A percentile compares a stretch with the other conserved stretches of the same genome.
These are phyloP conservation scores for Lampris megalopsis DNA, from an alignment of 2,113 vertebrate species.

Conservation along the genomic window DNA sequence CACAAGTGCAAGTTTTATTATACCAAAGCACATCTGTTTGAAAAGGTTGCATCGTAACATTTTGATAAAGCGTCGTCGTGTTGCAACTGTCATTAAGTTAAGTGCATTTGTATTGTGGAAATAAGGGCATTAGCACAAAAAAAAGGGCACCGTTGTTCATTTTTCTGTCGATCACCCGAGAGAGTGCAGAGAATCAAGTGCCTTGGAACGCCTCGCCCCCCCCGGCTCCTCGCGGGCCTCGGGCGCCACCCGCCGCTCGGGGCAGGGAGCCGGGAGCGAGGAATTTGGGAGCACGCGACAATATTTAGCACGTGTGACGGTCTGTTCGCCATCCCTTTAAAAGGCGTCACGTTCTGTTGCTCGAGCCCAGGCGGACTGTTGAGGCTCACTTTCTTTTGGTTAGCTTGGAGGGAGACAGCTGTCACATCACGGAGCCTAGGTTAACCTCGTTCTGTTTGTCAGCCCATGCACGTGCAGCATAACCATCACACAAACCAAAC, in stretches of 20 bases:
- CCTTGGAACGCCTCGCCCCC: constrained; percentile 74
- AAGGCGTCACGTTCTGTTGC: constrained; percentile 42
- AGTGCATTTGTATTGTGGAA: constrained; percentile 64
- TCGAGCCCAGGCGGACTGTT: constrained; percentile 43
- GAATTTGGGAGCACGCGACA: constrained; percentile 49
- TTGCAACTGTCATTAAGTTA: constrained; percentile 67
- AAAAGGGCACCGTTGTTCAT: constrained; percentile 28
- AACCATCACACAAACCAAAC: constrained; percentile 36
- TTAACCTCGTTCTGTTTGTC: constrained; percentile 45
- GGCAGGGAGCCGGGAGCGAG: constrained; percentile 39
- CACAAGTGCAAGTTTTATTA: constrained; percentile 46
- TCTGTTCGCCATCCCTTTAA: constrained; percentile 40
- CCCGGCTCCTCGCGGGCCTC: constrained; percentile 51
- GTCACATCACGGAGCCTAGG: constrained; percentile 37
- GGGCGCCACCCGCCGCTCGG: constrained; percentile 49
- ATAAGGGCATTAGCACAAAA: constrained; percentile 55
- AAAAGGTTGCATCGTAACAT: constrained; percentile 36
- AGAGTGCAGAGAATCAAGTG: constrained; percentile 79
- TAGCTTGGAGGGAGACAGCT: constrained; percentile 17
- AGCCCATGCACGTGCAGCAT: constrained; percentile 61
- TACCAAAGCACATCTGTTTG: constrained; percentile 54
- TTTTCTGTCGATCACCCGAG: constrained; percentile 53
- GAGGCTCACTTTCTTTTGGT: constrained; percentile 47
- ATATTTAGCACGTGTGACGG: constrained; percentile 45
- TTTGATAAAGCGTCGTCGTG: constrained; percentile 52